phyloP scores from a whole-genome alignment of 2,797 vertebrate species.

The Podargus strigoides region DNA sequence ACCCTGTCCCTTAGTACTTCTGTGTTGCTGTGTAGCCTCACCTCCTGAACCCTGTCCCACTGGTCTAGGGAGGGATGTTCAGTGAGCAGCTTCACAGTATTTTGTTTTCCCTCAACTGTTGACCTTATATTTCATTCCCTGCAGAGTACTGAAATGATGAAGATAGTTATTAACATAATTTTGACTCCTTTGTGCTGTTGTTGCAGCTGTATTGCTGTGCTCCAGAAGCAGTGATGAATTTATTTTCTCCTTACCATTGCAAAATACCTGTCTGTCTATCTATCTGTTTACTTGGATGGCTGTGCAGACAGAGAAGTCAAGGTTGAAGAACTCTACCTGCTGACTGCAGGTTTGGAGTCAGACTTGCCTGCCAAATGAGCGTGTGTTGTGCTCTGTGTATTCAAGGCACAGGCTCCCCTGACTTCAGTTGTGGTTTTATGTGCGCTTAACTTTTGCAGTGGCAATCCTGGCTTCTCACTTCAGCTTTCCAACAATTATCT shows the following conservation, averaged over 20 bases:
- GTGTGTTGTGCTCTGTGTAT: not conserved
- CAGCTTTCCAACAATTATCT: not conserved
- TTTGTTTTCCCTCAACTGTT: not conserved
- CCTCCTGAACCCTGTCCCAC: not conserved
- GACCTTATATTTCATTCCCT: not conserved
- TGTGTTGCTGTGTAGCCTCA: not conserved
- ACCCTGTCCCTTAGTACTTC: not conserved
- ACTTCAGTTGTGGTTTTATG: not conserved
- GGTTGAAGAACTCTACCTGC: not conserved
- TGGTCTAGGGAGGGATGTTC: not conserved
- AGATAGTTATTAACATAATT: not conserved
- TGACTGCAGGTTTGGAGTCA: not conserved
- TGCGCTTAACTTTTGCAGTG: not conserved
- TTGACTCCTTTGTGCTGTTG: not conserved
- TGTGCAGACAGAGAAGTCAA: not conserved
- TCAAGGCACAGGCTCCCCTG: not conserved
- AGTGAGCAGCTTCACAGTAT: not conserved
- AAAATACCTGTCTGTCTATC: not conserved
- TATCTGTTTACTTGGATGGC: not conserved
- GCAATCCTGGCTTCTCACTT: not conserved
- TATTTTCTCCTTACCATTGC: not conserved
- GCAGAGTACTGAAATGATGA: not conserved
- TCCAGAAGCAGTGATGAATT: not conserved
- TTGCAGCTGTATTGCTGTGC: accelerated
- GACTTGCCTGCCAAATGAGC: accelerated